phyloP scores from a whole-genome alignment of 2,888 invertebrate species.

The Dione juno region DNA sequence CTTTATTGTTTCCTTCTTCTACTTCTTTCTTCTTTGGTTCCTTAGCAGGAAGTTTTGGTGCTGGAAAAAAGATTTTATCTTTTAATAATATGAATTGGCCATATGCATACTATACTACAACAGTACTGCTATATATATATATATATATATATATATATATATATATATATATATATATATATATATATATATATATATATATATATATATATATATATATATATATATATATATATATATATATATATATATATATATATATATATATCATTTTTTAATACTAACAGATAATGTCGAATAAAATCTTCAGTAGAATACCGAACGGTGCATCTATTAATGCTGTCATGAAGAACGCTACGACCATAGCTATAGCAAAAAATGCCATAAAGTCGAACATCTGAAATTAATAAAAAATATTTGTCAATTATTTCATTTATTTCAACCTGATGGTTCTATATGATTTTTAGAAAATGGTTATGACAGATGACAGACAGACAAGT shows the following conservation, averaged over 20 bases:
- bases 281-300: constrained; percentile 32
- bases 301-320: constrained; percentile 49
- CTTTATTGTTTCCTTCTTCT: background rate
- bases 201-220: too few relatives aligned
- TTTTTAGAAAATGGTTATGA: too few relatives aligned
- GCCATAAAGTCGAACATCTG: constrained; percentile 49
- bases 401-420: constrained; percentile 29
- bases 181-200: too few relatives aligned
- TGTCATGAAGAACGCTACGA: constrained; percentile 46
- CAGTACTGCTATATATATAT: too few relatives aligned
- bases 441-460: too few relatives aligned
- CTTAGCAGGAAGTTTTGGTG: background rate
- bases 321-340: constrained; percentile 52
- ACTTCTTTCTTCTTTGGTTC: background rate
- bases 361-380: constrained; percentile 45
- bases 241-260: background rate
- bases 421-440: background rate
- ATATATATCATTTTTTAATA: background rate
- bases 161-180: too few relatives aligned
- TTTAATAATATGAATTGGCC: background rate
- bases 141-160: too few relatives aligned
- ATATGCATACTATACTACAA: too few relatives aligned
- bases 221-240: background rate
- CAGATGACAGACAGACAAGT: too few relatives aligned
- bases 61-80: background rate